Conservation (phyloP, 2,797 vertebrate species). For the Gadopsis bispinosus region DNA sequence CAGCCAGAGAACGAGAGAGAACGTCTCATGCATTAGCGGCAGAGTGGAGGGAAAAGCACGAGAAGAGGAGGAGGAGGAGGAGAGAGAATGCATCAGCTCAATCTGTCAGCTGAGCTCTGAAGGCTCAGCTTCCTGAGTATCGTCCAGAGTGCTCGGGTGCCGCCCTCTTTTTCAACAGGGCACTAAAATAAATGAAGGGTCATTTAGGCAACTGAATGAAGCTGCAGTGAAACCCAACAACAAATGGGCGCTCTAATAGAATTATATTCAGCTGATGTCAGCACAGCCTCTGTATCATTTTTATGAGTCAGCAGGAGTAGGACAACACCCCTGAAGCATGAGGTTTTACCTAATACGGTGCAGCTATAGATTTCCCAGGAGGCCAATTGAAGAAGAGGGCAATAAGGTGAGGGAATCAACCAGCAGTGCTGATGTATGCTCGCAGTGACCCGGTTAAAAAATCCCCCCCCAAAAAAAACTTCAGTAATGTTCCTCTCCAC, state of each 20-base stretch:
- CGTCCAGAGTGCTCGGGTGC: conserved; percentile 62
- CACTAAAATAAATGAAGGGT: conserved; percentile 79
- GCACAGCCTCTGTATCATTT: conserved; percentile 76
- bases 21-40: conserved; percentile 60
- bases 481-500: background rate
- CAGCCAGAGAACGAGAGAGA: conserved; percentile 42
- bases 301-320: conserved; percentile 80
- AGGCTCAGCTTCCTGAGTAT: conserved; percentile 59
- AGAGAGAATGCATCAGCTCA: conserved; percentile 52
- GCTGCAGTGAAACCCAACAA: conserved; percentile 74
- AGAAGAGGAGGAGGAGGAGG: background rate
- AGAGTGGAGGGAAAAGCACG: conserved; percentile 46
- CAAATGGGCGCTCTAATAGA: conserved; percentile 77
- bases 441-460: conserved; percentile 4
- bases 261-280: conserved; percentile 82
- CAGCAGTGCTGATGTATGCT: conserved; percentile 48
- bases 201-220: conserved; percentile 75
- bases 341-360: conserved; percentile 71
- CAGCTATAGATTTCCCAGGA: conserved; percentile 76
- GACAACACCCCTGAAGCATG: conserved; percentile 61
- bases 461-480: no score
- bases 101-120: conserved; percentile 61
- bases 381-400: conserved; percentile 65
- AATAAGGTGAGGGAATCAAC: conserved; percentile 57
- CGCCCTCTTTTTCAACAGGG: conserved; percentile 58